Conservation (phyloP, 2,888 invertebrate species). For the Hecatera dysodea region DNA sequence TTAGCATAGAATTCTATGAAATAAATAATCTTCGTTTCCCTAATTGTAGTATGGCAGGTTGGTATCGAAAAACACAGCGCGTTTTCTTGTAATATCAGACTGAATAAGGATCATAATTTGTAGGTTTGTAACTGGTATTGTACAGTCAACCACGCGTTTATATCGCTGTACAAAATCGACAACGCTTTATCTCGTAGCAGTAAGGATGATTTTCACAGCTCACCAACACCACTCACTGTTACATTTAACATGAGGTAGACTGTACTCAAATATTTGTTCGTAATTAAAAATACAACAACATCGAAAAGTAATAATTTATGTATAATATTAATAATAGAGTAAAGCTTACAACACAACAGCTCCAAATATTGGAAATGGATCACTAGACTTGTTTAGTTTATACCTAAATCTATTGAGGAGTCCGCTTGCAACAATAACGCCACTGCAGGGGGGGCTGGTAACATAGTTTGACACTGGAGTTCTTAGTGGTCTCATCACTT, state of each 20-base stretch:
- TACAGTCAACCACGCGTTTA: background rate
- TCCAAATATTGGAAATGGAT: slow-evolving; percentile 84
- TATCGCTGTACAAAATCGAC: background rate
- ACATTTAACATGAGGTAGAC: background rate
- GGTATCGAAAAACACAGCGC: too few relatives aligned
- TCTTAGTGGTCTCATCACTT: slow-evolving; percentile 68
- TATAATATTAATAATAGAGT: slow-evolving; percentile 61
- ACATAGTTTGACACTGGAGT: slow-evolving; percentile 61
- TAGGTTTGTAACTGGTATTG: background rate
- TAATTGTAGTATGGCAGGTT: too few relatives aligned
- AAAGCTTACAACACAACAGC: slow-evolving; percentile 79
- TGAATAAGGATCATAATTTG: too few relatives aligned
- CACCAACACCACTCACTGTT: too few relatives aligned
- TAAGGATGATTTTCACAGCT: background rate
- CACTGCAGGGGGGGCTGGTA: slow-evolving; percentile 42
- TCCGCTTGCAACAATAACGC: slow-evolving; percentile 81
- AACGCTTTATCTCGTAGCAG: background rate
- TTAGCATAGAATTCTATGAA: too few relatives aligned
- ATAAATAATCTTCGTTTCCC: too few relatives aligned
- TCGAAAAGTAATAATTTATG: slow-evolving; percentile 71
- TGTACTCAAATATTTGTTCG: background rate
- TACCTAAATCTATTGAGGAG: slow-evolving; percentile 86
- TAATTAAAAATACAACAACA: slow-evolving; percentile 49
- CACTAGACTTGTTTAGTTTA: slow-evolving; percentile 77
- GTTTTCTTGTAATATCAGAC: too few relatives aligned